phyloP scores from a whole-genome alignment of 2,888 invertebrate species.

The Tryphoninae sp. region DNA sequence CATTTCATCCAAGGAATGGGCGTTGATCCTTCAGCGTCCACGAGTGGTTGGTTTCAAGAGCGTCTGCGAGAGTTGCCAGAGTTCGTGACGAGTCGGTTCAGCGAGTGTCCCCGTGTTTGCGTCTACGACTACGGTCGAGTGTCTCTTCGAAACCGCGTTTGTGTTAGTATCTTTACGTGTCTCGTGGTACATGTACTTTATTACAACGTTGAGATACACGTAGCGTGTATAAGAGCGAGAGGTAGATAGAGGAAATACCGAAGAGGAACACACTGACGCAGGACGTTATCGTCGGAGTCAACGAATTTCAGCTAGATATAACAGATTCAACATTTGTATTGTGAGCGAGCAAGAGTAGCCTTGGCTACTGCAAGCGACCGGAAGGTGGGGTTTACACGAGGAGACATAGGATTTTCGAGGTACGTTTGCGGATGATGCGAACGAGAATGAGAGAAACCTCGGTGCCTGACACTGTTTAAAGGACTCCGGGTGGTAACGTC shows the following conservation, averaged over 20 bases:
- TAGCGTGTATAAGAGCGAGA: not conserved
- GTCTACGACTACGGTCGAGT: not conserved
- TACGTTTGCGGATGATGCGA: slow-evolving; percentile 15
- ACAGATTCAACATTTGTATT: slow-evolving; percentile 47
- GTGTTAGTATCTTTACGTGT: not conserved
- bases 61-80: not conserved
- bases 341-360: slow-evolving; percentile 9
- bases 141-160: too few species aligned
- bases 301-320: slow-evolving; percentile 51
- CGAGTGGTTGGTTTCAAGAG: not conserved
- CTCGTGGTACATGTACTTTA: not conserved
- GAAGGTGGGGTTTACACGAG: slow-evolving; percentile 37
- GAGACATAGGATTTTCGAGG: slow-evolving; percentile 56
- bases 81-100: not conserved
- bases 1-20: not conserved
- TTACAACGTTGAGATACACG: not conserved
- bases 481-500: not conserved
- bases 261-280: slow-evolving; percentile 28
- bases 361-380: not conserved
- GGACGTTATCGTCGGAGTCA: slow-evolving; percentile 51
- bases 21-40: not conserved
- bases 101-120: not conserved
- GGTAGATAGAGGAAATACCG: slow-evolving; percentile 1
- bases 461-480: slow-evolving; percentile 1
- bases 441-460: slow-evolving; percentile 43